These are phyloP conservation scores for Gorsachius magnificus DNA, from an alignment of 2,797 vertebrate genomes.

Conservation along the genomic window DNA sequence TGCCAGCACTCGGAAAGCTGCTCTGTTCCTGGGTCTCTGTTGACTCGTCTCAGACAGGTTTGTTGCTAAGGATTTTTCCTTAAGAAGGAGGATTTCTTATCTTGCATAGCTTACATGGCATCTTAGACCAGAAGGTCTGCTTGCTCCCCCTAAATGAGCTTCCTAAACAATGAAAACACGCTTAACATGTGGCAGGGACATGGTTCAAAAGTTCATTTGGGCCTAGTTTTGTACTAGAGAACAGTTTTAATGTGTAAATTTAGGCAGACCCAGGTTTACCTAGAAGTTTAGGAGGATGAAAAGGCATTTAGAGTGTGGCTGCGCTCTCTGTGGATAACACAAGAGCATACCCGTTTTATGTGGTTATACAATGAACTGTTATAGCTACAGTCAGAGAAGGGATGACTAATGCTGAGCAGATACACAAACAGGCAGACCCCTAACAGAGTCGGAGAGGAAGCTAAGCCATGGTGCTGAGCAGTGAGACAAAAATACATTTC, in stretches of 20 bases:
- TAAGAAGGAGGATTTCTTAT: not conserved
- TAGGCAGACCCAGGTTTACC: not conserved
- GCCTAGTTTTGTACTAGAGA: not conserved
- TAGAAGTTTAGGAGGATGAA: not conserved
- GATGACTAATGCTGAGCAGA: not conserved
- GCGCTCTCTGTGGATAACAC: not conserved
- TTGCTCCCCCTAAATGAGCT: not conserved
- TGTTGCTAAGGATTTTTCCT: not conserved
- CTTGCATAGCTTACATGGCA: not conserved
- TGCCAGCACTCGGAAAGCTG: not conserved
- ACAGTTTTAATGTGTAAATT: not conserved
- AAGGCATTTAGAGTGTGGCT: not conserved
- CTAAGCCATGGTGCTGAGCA: not conserved
- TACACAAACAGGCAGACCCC: not conserved
- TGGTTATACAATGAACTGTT: not conserved
- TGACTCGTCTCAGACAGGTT: not conserved
- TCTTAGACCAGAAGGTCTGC: slow-evolving; percentile 31
- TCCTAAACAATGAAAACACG: not conserved
- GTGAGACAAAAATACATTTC: not conserved
- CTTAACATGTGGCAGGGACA: not conserved
- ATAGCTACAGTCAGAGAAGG: not conserved
- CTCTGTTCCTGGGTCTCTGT: not conserved
- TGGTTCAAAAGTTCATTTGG: slow-evolving; percentile 37
- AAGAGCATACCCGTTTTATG: not conserved
- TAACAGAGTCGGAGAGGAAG: not conserved